phyloP scores from a whole-genome alignment of 2,113 vertebrate species.

The Engraulis encrasicolus region DNA sequence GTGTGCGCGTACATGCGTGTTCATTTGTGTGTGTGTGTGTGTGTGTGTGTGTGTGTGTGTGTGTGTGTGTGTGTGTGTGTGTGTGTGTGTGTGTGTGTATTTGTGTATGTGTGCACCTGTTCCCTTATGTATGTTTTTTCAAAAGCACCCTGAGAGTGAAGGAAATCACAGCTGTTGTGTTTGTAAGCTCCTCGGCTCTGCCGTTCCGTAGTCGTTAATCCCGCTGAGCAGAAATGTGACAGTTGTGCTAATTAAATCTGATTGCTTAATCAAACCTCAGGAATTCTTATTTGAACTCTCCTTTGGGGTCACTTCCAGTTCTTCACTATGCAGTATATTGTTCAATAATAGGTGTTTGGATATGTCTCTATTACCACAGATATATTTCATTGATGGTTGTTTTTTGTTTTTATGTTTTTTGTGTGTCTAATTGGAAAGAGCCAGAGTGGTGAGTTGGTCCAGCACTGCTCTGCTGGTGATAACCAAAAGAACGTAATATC shows the following conservation, averaged over 20 bases:
- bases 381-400: no score
- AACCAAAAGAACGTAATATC: no score
- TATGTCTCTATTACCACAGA: neutral
- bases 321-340: neutral
- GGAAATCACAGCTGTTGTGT: conserved; percentile 4
- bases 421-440: no score
- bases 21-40: neutral
- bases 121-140: no score
- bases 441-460: no score
- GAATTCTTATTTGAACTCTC: neutral
- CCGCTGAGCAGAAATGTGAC: neutral
- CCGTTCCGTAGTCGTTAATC: neutral
- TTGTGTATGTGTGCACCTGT: no score
- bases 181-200: neutral
- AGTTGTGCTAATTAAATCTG: neutral
- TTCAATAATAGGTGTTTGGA: neutral
- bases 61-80: neutral
- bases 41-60: conserved; percentile 25
- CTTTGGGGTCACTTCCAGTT: neutral
- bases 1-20: no score
- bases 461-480: no score
- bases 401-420: no score
- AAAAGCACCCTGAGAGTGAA: neutral
- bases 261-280: neutral
- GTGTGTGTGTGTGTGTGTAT: neutral